Base-by-base conservation (phyloP, 2,888 invertebrate species). In the Bugula neritina region DNA sequence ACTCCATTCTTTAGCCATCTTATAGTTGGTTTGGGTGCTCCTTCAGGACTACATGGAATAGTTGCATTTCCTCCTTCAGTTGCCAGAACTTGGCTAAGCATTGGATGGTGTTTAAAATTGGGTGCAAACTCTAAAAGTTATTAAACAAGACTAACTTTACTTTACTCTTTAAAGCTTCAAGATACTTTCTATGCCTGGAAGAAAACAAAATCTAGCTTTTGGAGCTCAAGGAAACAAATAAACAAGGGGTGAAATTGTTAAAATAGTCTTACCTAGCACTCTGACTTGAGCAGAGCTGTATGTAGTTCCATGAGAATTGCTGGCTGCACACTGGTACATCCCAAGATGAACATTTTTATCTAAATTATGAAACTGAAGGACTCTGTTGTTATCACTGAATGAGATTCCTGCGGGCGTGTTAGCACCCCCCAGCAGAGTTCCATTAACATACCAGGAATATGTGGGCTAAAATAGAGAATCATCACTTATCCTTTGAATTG, bases 271-370 rank as follows among this genome's bases (percentile, higher is more conserved):
- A 86, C 93, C 90, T 71, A 97, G 86, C 34, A 97, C 93, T 78
- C 94, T 86, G 31, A 97, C 86, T 79, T 97, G 94, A 0, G 91
- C 95, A 2, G 94, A 92, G 0, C 94, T 93, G 83, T 90, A 94
- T 72, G 89, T 89, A 0, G 90, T 90, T 79, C 92, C 93, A 10
- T 95, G 85, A 75, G 92, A 91, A 87, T 97, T 97, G 72, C 88
- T 89, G 0, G 95, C 95, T 78, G 90, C 88, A 82, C 97, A 97
- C 80, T 97, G 96, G 83, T 92, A 97, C 93, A 96, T 94, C 43
- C 93, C 97, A 71, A 91, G 90, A 84, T 97, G 96, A 77, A 89
- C 69, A 21, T 69, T 72, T 0, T 75, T 73, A 54, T 77, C 74
- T 2, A 80, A 72, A 25, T 73, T 57, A 2, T 54, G 74, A 31